Percentiles rank a stretch among this genome's conserved stretches.
phyloP scores from a whole-genome alignment of 2,888 invertebrate genomes.

The Diloba caeruleocephala region DNA sequence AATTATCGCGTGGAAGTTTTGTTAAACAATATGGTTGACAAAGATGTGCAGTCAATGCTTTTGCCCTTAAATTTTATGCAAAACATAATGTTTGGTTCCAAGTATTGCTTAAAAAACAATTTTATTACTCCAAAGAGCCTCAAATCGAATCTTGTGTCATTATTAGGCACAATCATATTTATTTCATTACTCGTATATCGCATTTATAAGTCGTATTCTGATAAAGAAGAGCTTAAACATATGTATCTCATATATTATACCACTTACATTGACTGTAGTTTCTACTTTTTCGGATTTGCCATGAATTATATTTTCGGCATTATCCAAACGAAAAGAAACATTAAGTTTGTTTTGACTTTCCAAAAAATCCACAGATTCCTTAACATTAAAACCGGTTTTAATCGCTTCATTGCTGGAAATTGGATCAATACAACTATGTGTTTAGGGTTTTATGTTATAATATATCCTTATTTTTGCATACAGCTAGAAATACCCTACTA shows the following conservation, averaged over 20 bases:
- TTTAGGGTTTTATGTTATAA: neutral
- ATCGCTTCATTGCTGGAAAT: neutral
- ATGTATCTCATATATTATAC: neutral
- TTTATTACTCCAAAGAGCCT: constrained; percentile 9
- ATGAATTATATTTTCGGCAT: constrained; percentile 11
- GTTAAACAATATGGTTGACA: neutral
- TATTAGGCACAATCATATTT: constrained; percentile 1
- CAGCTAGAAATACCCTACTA: neutral
- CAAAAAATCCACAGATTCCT: constrained; percentile 24
- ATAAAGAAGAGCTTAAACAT: neutral
- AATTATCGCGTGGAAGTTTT: constrained; percentile 1
- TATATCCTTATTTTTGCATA: no score
- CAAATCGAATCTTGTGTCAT: constrained; percentile 4
- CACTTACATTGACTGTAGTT: neutral
- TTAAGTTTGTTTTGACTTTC: constrained; percentile 19
- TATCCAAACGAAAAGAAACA: neutral
- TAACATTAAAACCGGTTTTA: neutral
- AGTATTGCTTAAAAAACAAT: constrained; percentile 21
- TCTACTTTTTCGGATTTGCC: neutral
- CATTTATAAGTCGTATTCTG: neutral
- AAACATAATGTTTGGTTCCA: constrained; percentile 8
- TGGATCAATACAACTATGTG: constrained; percentile 7
- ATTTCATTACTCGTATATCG: neutral
- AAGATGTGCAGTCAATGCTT: constrained; percentile 16
- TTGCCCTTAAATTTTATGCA: constrained; percentile 30